Base-by-base conservation (phyloP, 1,140 invertebrate species). In the Ruditapes philippinarum region DNA sequence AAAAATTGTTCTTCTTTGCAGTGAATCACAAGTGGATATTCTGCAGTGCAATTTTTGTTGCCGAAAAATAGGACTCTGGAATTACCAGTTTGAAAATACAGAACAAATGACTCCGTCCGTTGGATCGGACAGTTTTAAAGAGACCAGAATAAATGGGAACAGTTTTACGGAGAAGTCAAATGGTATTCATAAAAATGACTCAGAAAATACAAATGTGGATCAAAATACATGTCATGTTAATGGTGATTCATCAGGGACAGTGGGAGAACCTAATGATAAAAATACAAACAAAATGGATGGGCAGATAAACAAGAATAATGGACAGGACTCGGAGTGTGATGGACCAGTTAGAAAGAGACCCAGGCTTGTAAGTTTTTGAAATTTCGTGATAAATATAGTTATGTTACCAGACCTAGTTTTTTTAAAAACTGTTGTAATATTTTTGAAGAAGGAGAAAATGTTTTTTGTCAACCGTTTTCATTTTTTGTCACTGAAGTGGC, bases 31-130 rank as follows among this genome's bases (percentile, higher is more conserved):
- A 22, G 51, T 74, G 11, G 86, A 93, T 60, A 85, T 92, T 22
- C 40, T 94, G 1, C 40, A 88, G 22, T 94, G 93, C 74, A 57
- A 70, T 40, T 91, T 89, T 65, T 94, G 93, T 80, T 85, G 83
- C n/a, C 87, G 93, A 38, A 87, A 93, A 31, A 74, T 93, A 33
- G 93, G 92, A 2, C 68, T 94, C 5, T 94, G 93, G 93, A 93
- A 92, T 80, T 92, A 81, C 73, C 1, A 31, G 5, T 25, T 9
- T 54, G 49, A 78, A 31, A 78, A 11, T 25, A n/a, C n/a, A n/a
- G n/a, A n/a, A n/a, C n/a, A 65, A 19, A 14, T 19, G 33, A 31
- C n/a, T 9, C 51, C 51, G 22, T 14, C 12, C 12, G 4, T 14
- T 54, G 14, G 22, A 9, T 54, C 19, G n/a, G 7, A 62, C 25